These are phyloP conservation scores for Portevinia maculata DNA, from an alignment of 2,888 invertebrate genomes.

Conservation along the genomic window DNA sequence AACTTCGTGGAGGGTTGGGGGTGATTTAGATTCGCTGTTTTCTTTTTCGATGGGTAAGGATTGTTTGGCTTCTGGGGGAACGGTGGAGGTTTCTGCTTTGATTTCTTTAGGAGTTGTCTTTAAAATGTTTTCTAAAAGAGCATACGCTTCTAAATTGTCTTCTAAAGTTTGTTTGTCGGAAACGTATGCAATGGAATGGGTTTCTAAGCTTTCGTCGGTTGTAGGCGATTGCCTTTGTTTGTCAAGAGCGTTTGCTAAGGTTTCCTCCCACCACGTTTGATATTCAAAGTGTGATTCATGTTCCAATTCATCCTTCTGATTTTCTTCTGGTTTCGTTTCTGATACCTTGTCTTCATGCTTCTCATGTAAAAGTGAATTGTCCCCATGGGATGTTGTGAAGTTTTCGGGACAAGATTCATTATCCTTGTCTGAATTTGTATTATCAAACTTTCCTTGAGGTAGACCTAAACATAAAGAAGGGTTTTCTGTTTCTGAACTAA, in stretches of 20 bases:
- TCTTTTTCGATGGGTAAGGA: neutral
- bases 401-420: no score
- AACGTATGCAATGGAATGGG: neutral
- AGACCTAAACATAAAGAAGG: no score
- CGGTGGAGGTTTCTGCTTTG: neutral
- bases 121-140: slow-evolving; percentile 3
- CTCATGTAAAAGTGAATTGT: no score
- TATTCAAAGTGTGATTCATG: neutral
- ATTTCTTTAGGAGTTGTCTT: neutral
- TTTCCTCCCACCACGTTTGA: slow-evolving; percentile 43
- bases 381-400: no score
- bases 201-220: neutral
- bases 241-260: slow-evolving; percentile 5
- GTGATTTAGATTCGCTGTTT: slow-evolving; percentile 1
- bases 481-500: no score
- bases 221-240: neutral
- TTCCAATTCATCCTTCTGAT: no score
- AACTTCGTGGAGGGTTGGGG: slow-evolving; percentile 71
- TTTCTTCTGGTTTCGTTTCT: no score
- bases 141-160: slow-evolving; percentile 1
- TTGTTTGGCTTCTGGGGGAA: neutral
- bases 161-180: neutral
- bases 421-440: no score
- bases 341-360: no score
- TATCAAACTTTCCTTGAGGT: no score